A percentile compares a stretch with the other conserved stretches of the same genome.
These are phyloP conservation scores for Tychaedon coryphoeus DNA, from an alignment of 2,113 vertebrate genomes.

Conservation along the genomic window DNA sequence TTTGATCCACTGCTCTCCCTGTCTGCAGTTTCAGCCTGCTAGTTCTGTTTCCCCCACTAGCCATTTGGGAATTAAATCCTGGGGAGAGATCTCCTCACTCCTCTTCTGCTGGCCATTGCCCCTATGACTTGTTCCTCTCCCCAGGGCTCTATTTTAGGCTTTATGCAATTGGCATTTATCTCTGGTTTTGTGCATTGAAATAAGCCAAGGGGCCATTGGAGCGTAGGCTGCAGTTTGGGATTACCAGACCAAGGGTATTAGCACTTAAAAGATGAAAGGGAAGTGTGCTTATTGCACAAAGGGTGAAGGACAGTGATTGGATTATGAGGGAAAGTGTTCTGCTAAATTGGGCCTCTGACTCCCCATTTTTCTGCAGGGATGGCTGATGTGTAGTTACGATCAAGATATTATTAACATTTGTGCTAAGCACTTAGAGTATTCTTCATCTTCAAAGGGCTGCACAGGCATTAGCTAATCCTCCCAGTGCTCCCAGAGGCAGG, in stretches of 20 bases:
- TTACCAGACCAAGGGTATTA: conserved; percentile 45
- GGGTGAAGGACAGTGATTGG: conserved; percentile 22
- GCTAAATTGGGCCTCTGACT: background rate
- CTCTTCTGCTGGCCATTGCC: background rate
- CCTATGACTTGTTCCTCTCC: background rate
- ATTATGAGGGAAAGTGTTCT: background rate
- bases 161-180: background rate
- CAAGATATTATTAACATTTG: conserved; percentile 9
- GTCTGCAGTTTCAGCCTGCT: background rate
- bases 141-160: background rate
- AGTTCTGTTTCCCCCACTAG: background rate
- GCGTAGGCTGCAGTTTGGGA: background rate
- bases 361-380: conserved; percentile 22
- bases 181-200: conserved; percentile 8
- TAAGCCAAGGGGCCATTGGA: background rate
- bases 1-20: background rate
- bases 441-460: conserved; percentile 50
- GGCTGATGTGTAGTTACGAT: background rate
- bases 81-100: background rate
- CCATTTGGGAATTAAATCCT: background rate
- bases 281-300: conserved; percentile 26
- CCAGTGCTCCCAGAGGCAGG: background rate
- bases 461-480: conserved; percentile 20
- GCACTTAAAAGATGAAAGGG: conserved; percentile 40
- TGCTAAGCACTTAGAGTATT: background rate